Percentiles rank a stretch among this genome's conserved stretches.
phyloP scores from a whole-genome alignment of 1,140 invertebrate species.

The Tetragnatha versicolor region DNA sequence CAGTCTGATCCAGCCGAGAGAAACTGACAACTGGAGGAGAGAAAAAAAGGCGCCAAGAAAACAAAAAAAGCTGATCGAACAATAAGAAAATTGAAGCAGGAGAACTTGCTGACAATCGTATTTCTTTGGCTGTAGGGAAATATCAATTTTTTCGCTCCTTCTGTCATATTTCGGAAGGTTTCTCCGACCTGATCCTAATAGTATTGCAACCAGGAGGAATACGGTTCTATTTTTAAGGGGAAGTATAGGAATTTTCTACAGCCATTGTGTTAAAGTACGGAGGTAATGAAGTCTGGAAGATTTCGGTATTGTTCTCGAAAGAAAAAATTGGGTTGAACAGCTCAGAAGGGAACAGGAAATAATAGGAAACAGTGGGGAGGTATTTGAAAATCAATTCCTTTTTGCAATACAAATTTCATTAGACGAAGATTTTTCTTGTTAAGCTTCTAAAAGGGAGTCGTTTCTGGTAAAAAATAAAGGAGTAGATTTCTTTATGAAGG shows the following conservation, averaged over 20 bases:
- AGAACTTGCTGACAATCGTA: constrained; percentile 41
- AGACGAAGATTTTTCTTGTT: too few relatives aligned
- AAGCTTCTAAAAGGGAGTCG: too few relatives aligned
- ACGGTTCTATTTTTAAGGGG: not conserved
- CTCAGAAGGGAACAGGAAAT: not conserved
- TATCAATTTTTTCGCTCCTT: constrained; percentile 17
- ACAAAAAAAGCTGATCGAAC: constrained; percentile 28
- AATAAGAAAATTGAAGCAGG: constrained; percentile 18
- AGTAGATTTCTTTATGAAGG: not conserved
- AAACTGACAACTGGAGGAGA: too few relatives aligned
- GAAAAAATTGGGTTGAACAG: not conserved
- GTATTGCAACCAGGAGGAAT: not conserved
- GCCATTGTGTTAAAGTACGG: not conserved
- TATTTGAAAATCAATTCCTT: not conserved
- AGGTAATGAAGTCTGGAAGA: constrained; percentile 28
- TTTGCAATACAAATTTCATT: too few relatives aligned
- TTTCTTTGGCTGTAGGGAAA: constrained; percentile 7
- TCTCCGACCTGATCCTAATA: not conserved
- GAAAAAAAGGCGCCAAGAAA: not conserved
- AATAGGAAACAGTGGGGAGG: not conserved
- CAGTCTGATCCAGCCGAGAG: not conserved
- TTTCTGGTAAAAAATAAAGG: too few relatives aligned
- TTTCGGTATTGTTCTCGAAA: not conserved
- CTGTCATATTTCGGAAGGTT: not conserved
- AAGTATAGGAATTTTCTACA: not conserved